These are phyloP conservation scores for Trichonephila inaurata DNA, from an alignment of 1,140 invertebrate species.

Conservation along the genomic window DNA sequence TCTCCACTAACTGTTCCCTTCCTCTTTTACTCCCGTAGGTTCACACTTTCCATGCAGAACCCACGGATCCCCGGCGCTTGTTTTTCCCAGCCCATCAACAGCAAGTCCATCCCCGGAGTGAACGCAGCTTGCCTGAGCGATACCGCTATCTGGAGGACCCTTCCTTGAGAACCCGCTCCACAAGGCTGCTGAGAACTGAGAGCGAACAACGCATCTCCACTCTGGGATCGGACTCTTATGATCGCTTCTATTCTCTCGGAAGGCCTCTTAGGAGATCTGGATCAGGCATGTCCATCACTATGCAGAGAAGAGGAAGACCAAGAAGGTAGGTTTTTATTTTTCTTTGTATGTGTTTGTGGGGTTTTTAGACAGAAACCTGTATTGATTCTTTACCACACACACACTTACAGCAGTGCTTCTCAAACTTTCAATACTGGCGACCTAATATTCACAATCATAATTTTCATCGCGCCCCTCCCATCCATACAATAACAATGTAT, in stretches of 20 bases:
- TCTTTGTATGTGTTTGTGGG: no score
- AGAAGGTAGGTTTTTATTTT: conserved; percentile 50
- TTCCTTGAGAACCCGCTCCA: conserved; percentile 48
- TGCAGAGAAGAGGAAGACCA: conserved; percentile 71
- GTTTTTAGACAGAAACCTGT: no score
- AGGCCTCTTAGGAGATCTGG: conserved; percentile 55
- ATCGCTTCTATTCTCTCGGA: conserved; percentile 70
- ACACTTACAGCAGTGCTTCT: no score
- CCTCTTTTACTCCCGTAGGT: conserved; percentile 16
- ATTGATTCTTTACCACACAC: no score
- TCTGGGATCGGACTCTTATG: conserved; percentile 74
- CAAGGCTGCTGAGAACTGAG: conserved; percentile 79
- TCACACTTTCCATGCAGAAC: conserved; percentile 72
- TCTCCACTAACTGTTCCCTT: not conserved
- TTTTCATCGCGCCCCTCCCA: no score
- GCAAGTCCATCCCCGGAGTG: conserved; percentile 57
- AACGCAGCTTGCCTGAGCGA: conserved; percentile 56
- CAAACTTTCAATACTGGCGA: no score
- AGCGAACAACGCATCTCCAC: conserved; percentile 80
- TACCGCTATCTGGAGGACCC: conserved; percentile 71
- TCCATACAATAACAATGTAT: no score
- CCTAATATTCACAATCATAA: no score
- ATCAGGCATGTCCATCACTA: conserved; percentile 67
- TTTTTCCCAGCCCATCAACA: conserved; percentile 63
- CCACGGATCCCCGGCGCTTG: conserved; percentile 60